phyloP scores from a whole-genome alignment of 2,888 invertebrate genomes.

The Mimachlamys varia region DNA sequence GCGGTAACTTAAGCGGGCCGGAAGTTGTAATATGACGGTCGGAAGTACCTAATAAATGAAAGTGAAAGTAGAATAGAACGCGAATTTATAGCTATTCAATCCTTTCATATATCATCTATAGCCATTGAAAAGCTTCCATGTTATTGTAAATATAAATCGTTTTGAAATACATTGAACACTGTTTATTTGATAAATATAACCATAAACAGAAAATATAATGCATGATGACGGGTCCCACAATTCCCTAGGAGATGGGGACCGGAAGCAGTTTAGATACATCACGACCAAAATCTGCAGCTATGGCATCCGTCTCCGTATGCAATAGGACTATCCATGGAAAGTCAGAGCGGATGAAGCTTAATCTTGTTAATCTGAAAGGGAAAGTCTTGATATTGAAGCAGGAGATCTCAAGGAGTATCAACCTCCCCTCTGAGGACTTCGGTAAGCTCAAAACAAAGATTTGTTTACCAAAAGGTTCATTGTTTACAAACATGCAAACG shows the following conservation, averaged over 20 bases:
- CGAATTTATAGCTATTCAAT: not conserved
- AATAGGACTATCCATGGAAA: conserved; percentile 60
- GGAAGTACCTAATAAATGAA: not conserved
- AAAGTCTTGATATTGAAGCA: conserved; percentile 47
- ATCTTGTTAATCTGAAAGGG: conserved; percentile 49
- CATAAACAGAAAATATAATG: no score
- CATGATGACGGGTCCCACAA: not conserved
- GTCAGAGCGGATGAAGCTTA: conserved; percentile 51
- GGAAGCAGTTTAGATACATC: not conserved
- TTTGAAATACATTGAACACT: not conserved
- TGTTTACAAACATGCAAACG: not conserved
- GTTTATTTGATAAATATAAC: not conserved
- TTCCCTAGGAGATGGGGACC: not conserved
- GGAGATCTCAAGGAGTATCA: conserved; percentile 53
- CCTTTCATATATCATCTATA: not conserved
- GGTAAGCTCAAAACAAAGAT: conserved; percentile 46
- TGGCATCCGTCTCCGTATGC: conserved; percentile 62
- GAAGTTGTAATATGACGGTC: not conserved
- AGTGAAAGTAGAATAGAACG: not conserved
- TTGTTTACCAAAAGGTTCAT: not conserved
- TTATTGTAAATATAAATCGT: not conserved
- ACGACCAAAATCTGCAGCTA: conserved; percentile 44
- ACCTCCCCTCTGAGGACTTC: conserved; percentile 51
- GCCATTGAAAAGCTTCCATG: not conserved
- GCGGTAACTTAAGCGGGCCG: conserved; percentile 9